A percentile compares a stretch with the other conserved stretches of the same genome.
phyloP scores from a whole-genome alignment of 2,797 vertebrate genomes.

The Gila robusta region DNA sequence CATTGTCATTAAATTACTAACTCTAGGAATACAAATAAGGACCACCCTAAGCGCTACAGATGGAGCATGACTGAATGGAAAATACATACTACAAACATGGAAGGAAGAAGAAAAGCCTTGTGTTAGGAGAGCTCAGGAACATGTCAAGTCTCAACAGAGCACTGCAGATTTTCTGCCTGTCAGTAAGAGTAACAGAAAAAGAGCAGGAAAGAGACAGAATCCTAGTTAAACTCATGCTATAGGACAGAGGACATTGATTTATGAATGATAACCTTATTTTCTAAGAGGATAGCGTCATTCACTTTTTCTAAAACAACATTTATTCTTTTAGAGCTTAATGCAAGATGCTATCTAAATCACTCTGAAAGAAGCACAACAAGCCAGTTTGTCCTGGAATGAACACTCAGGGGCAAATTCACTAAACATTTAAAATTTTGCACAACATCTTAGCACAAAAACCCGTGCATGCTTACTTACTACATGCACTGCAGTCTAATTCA shows the following conservation, averaged over 20 bases:
- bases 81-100: slow-evolving; percentile 53
- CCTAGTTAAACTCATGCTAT: slow-evolving; percentile 26
- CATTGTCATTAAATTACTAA: slow-evolving; percentile 61
- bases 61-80: slow-evolving; percentile 53
- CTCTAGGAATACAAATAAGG: slow-evolving; percentile 46
- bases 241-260: slow-evolving; percentile 28
- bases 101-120: slow-evolving; percentile 57
- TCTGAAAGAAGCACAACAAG: slow-evolving; percentile 4
- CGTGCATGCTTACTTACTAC: background rate
- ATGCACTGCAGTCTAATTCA: background rate
- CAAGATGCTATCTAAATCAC: background rate
- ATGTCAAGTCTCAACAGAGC: slow-evolving; percentile 64
- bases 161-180: slow-evolving; percentile 39
- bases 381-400: slow-evolving; percentile 8
- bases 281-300: slow-evolving; percentile 26
- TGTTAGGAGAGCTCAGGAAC: slow-evolving; percentile 49
- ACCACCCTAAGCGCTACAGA: slow-evolving; percentile 61
- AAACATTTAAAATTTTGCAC: background rate
- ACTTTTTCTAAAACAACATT: slow-evolving; percentile 28
- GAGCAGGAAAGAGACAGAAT: slow-evolving; percentile 30
- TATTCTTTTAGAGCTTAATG: slow-evolving; percentile 33
- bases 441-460: background rate
- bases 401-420: slow-evolving; percentile 12
- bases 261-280: slow-evolving; percentile 25
- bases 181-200: slow-evolving; percentile 40